A percentile compares a stretch with the other conserved stretches of the same genome.
Conservation (phyloP, 2,113 vertebrate species). For the Bucco capensis region DNA sequence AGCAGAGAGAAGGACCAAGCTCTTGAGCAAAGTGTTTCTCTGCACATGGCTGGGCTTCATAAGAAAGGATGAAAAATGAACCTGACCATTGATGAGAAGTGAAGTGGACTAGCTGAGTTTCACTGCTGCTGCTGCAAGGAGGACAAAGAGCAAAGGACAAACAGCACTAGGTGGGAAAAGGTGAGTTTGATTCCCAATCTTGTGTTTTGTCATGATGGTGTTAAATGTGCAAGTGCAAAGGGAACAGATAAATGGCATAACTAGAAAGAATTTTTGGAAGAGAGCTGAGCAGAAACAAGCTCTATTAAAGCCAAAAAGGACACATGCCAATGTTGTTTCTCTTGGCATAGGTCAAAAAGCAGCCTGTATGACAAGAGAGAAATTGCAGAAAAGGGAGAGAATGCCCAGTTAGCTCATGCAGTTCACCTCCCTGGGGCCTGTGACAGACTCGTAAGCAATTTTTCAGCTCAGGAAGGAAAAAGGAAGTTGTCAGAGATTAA, state of each 20-base stretch:
- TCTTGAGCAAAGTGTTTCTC: slow-evolving; percentile 7
- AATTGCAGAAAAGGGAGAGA: slow-evolving; percentile 62
- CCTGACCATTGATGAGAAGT: not conserved
- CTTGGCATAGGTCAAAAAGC: slow-evolving; percentile 67
- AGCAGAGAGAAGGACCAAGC: not conserved
- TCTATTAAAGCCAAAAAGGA: slow-evolving; percentile 56
- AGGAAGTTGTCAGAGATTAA: not conserved
- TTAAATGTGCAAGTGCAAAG: slow-evolving; percentile 30
- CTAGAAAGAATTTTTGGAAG: slow-evolving; percentile 44
- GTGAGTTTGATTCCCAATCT: slow-evolving; percentile 23
- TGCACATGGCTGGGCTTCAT: not conserved
- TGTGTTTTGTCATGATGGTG: not conserved
- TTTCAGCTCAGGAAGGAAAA: not conserved
- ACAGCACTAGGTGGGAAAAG: not conserved
- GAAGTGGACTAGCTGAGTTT: not conserved
- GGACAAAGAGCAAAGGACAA: slow-evolving; percentile 4
- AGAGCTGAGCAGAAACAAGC: slow-evolving; percentile 53
- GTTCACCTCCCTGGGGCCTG: slow-evolving; percentile 42
- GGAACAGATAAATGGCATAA: slow-evolving; percentile 51
- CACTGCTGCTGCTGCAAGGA: not conserved
- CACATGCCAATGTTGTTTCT: slow-evolving; percentile 59
- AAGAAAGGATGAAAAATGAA: slow-evolving; percentile 6
- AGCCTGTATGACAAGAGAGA: slow-evolving; percentile 58
- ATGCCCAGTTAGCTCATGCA: slow-evolving; percentile 62
- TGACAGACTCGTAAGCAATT: slow-evolving; percentile 23